A percentile compares a stretch with the other conserved stretches of the same genome.
Conservation (phyloP, 1,140 invertebrate species). For the Drosophila parvula region DNA sequence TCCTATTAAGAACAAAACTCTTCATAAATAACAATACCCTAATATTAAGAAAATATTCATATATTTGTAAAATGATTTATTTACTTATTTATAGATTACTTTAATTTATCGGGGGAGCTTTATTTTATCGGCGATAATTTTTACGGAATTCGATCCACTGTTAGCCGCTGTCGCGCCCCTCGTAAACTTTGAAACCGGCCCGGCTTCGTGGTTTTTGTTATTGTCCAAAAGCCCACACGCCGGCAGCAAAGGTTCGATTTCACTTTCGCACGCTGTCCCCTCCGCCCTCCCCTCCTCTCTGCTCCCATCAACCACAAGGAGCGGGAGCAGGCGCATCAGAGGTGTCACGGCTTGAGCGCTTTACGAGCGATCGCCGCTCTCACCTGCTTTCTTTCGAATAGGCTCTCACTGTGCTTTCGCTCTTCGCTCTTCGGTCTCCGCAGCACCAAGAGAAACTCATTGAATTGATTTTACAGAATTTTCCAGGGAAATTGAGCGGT, state of each 20-base stretch:
- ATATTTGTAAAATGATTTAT: neutral
- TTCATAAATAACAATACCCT: no score
- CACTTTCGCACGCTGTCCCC: conserved; percentile 79
- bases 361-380: conserved; percentile 47
- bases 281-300: neutral
- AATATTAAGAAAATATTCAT: no score
- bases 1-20: no score
- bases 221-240: conserved; percentile 69
- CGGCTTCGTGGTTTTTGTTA: conserved; percentile 47
- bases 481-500: conserved; percentile 1
- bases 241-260: conserved; percentile 81
- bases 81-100: neutral
- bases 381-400: conserved; percentile 70
- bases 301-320: neutral
- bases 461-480: conserved; percentile 17
- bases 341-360: conserved; percentile 52
- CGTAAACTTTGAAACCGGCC: conserved; percentile 69
- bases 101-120: neutral
- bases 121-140: conserved; percentile 2
- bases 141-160: conserved; percentile 18
- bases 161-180: conserved; percentile 52
- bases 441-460: conserved; percentile 18
- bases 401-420: conserved; percentile 33
- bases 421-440: conserved; percentile 46
- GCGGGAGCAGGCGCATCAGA: conserved; percentile 42